Base-by-base conservation (phyloP, 2,888 invertebrate species). In the Pseudanteris insignis region DNA sequence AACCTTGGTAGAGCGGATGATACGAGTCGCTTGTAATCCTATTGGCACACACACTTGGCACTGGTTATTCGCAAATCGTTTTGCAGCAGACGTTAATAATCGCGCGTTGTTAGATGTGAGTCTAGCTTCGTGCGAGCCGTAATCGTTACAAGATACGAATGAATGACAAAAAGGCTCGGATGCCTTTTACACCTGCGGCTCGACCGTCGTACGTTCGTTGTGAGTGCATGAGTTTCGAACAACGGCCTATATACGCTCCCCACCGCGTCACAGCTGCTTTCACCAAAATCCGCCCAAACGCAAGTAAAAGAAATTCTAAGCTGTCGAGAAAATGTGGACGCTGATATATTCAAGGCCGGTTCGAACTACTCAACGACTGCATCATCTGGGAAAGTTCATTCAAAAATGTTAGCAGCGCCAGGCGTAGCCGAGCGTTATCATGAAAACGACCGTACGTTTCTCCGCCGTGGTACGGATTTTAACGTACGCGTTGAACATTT, bases 191-290 rank as follows among this genome's bases (percentile, higher is more conserved):
- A 53, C 65, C 70, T 67, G 65, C 70, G 70, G 62, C 70, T 73
- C 40, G 43, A 69, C 65, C 69, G 74, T 69, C 70, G 72, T 60
- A 66, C 69, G 70, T 72, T 76, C 73, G 76, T 75, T 76, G 73
- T 78, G 78, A 77, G 75, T 61, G 69, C 66, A 68, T 64, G 64
- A 69, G 75, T 75, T 71, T 74, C 69, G 69, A 75, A 71, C 72
- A 74, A 69, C 73, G 69, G 68, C 74, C 77, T 79, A 76, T 79
- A 79, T 78, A 78, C 74, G 70, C 72, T 76, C 77, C 78, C 79
- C 79, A 76, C 78, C 69, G 50, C 55, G 67, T 46, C 66, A 14
- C 28, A 50, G 59, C 65, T 55, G 76, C 77, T 77, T 77, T 78
- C 78, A 78, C 78, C 78, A 62, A 77, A 79, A 79, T 50, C 61